Conservation (phyloP, 2,797 vertebrate species). For the Gallinago solitaria region DNA sequence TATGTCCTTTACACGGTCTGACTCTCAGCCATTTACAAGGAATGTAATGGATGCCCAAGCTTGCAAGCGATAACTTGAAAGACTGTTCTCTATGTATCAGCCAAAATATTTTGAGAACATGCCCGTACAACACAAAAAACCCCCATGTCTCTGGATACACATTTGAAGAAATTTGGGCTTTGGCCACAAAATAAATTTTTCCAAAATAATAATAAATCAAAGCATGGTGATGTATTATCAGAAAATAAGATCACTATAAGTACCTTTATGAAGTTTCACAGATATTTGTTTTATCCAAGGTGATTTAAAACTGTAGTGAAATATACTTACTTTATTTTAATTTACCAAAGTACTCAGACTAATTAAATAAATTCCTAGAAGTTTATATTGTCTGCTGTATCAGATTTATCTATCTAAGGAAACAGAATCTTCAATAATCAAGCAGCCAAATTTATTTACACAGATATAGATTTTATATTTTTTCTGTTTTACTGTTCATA, state of each 20-base stretch:
- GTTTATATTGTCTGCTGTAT: not conserved
- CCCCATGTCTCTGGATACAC: accelerated
- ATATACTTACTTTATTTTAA: not conserved
- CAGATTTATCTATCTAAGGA: not conserved
- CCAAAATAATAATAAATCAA: not conserved
- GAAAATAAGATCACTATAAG: not conserved
- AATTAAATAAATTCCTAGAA: constrained; percentile 31
- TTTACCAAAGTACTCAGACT: not conserved
- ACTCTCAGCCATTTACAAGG: not conserved
- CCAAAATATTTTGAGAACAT: constrained; percentile 35
- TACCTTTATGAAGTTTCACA: not conserved
- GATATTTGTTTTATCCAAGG: not conserved
- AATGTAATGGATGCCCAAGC: not conserved
- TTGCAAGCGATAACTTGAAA: constrained; percentile 24
- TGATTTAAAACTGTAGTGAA: not conserved
- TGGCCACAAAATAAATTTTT: not conserved
- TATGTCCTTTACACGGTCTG: not conserved
- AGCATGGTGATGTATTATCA: not conserved
- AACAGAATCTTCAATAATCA: not conserved
- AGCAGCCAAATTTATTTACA: not conserved
- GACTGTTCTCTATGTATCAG: not conserved
- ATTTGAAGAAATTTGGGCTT: not conserved
- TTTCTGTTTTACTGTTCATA: not conserved
- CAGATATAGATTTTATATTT: not conserved
- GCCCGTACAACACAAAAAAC: not conserved